These are phyloP conservation scores for Rhopalosiphum padi DNA, from an alignment of 1,140 invertebrate species.

Conservation along the genomic window DNA sequence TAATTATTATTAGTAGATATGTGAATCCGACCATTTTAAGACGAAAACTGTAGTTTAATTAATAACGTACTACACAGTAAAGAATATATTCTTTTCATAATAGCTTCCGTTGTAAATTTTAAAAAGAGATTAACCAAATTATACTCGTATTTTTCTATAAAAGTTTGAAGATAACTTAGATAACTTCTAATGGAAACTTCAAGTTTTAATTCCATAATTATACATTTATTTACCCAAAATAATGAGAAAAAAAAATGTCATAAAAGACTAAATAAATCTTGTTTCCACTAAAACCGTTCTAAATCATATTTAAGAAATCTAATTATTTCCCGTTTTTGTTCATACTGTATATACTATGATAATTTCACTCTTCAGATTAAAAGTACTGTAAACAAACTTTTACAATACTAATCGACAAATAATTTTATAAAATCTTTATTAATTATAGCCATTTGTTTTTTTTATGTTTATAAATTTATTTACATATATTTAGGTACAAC, in stretches of 20 bases:
- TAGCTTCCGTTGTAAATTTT: neutral
- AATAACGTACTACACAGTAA: neutral
- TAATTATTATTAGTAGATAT: neutral
- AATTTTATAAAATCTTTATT: neutral
- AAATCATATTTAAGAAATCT: neutral
- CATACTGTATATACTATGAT: neutral
- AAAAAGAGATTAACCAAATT: constrained; percentile 23
- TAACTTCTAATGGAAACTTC: neutral
- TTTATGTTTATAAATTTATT: neutral
- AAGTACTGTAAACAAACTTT: neutral
- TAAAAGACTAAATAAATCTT: neutral
- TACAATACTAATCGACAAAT: neutral
- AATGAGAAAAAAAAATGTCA: neutral
- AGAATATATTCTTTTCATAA: neutral
- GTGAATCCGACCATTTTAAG: neutral
- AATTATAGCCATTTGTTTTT: neutral
- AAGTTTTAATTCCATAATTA: constrained; percentile 25
- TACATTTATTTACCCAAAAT: neutral
- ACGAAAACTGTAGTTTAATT: neutral
- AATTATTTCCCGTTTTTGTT: neutral
- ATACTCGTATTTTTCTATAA: neutral
- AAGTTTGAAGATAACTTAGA: constrained; percentile 11
- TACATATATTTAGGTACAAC: neutral
- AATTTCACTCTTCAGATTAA: neutral
- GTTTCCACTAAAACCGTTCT: neutral